These are phyloP conservation scores for Lerista edwardsae DNA, from an alignment of 2,797 vertebrate genomes.

Conservation along the genomic window DNA sequence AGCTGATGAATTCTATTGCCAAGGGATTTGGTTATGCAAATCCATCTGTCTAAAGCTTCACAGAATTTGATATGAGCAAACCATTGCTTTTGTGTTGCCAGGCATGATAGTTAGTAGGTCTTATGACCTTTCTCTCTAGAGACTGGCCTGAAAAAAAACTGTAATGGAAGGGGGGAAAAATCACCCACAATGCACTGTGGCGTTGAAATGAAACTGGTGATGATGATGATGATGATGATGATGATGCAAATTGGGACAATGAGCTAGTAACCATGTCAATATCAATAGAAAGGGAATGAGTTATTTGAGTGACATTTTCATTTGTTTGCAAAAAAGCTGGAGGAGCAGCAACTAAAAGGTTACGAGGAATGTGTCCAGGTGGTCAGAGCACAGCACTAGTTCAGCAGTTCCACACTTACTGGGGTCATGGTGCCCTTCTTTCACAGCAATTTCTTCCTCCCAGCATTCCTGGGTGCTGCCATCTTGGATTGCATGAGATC, in stretches of 20 bases:
- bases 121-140: constrained; percentile 65
- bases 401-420: too few species aligned
- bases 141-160: constrained; percentile 73
- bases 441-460: too few species aligned
- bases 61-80: constrained; percentile 69
- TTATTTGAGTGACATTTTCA: constrained; percentile 57
- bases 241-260: constrained; percentile 54
- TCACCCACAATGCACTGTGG: constrained; percentile 62
- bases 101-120: constrained; percentile 71
- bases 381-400: constrained; percentile 37
- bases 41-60: constrained; percentile 61
- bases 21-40: constrained; percentile 72
- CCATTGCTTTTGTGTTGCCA: constrained; percentile 65
- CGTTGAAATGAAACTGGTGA: constrained; percentile 70
- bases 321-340: constrained; percentile 57
- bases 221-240: too few species aligned
- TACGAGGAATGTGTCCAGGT: constrained; percentile 39
- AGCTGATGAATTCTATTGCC: constrained; percentile 65
- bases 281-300: constrained; percentile 58
- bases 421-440: too few species aligned
- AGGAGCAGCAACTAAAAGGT: constrained; percentile 61
- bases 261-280: constrained; percentile 58
- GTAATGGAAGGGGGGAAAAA: constrained; percentile 64
- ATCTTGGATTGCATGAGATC: too few species aligned
- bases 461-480: too few species aligned